A percentile compares a stretch with the other conserved stretches of the same genome.
These are phyloP conservation scores for Drosophila bocki DNA, from an alignment of 1,140 invertebrate species.

Conservation along the genomic window DNA sequence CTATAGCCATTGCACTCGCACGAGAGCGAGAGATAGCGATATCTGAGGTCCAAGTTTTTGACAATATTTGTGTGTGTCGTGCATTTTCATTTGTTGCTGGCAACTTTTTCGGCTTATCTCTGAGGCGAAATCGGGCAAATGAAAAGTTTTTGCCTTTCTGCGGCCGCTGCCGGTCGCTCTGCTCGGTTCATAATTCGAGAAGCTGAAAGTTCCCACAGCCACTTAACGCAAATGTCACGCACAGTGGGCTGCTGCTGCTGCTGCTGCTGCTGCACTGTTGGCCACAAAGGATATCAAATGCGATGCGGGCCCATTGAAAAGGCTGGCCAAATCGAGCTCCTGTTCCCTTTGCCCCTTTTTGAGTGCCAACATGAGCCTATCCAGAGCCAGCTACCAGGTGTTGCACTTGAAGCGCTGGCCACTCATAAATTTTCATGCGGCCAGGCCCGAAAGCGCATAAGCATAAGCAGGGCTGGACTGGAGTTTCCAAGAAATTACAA, in stretches of 20 bases:
- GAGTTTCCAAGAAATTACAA: constrained; percentile 83
- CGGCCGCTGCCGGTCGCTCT: constrained; percentile 1
- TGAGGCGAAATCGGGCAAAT: constrained; percentile 58
- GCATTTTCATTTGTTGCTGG: constrained; percentile 73
- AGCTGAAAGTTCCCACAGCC: constrained; percentile 67
- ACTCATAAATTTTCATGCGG: constrained; percentile 78
- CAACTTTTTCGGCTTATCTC: constrained; percentile 64
- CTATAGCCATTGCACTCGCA: constrained; percentile 61
- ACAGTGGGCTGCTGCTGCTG: constrained; percentile 55
- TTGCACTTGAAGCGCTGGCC: constrained; percentile 67
- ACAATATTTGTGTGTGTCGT: constrained; percentile 62
- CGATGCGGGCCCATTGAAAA: constrained; percentile 73
- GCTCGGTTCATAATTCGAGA: constrained; percentile 30
- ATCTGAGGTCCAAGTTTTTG: constrained; percentile 54
- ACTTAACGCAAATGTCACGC: constrained; percentile 82
- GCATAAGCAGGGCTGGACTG: constrained; percentile 12
- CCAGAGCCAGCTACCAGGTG: constrained; percentile 69
- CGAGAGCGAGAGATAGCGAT: constrained; percentile 38
- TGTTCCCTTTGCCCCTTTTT: constrained; percentile 39
- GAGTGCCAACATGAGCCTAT: constrained; percentile 19
- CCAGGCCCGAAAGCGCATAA: constrained; percentile 71
- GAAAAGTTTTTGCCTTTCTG: constrained; percentile 59
- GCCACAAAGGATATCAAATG: constrained; percentile 76
- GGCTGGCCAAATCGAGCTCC: constrained; percentile 21
- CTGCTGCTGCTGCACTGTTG: constrained; percentile 33